Conservation (phyloP, 2,113 vertebrate genomes). For the Dipodomys merriami region DNA sequence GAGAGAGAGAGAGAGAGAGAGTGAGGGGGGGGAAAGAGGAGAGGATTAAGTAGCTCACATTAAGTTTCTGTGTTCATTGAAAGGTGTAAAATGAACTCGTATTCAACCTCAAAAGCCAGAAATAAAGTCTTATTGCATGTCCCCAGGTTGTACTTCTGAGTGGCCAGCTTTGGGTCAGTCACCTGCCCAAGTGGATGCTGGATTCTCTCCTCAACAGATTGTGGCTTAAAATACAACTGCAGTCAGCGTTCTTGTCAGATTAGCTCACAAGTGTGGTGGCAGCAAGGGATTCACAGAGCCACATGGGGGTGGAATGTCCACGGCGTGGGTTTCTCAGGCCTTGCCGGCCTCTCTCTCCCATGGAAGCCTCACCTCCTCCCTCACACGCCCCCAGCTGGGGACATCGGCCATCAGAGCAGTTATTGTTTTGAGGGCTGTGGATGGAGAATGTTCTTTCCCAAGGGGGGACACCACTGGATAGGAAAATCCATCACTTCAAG, state of each 20-base stretch:
- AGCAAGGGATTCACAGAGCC: not conserved
- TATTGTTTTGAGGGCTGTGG: not conserved
- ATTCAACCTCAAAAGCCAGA: not conserved
- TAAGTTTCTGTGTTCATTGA: not conserved
- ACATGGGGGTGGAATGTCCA: fast-evolving
- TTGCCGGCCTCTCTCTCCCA: no score
- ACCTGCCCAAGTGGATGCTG: not conserved
- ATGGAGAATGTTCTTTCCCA: not conserved
- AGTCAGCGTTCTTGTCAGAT: not conserved
- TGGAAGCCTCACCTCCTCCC: fast-evolving
- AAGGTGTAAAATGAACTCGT: not conserved
- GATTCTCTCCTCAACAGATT: not conserved
- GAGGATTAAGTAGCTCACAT: not conserved
- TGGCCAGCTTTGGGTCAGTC: not conserved
- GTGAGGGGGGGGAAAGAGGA: no score
- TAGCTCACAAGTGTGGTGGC: not conserved
- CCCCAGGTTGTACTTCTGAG: not conserved
- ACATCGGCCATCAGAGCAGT: not conserved
- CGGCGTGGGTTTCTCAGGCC: not conserved
- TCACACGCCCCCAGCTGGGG: no score
- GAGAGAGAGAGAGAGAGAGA: no score
- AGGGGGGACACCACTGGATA: not conserved
- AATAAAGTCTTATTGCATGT: not conserved
- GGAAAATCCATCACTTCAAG: constrained; percentile 31
- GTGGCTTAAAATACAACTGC: not conserved